Base-by-base conservation (phyloP, 2,113 vertebrate species). In the Nothoprocta perdicaria region DNA sequence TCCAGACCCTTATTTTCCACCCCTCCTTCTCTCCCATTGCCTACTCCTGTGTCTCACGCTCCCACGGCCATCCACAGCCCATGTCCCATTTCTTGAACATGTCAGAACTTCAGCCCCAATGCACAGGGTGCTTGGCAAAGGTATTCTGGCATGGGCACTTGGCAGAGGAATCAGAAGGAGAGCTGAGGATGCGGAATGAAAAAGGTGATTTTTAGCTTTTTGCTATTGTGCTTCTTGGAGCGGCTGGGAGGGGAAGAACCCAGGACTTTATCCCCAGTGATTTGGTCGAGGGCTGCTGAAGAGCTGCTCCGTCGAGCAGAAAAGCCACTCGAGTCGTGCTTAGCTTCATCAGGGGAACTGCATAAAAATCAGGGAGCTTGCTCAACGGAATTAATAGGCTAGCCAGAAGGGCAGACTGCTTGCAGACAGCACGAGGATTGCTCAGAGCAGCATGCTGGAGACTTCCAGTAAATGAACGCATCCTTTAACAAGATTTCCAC, bases 301-400 rank as follows among this genome's bases (percentile, higher is more conserved):
- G 90, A 90, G 68, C 86, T 89, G 90, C 61, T 93, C 73, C 88
- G 35, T 57, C 0, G 0, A 94, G 86, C 0, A 0, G 92, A 90
- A 96, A 93, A 94, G 79, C 76, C 94, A 85, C 90, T 95, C 62
- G 90, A 86, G 26, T 50, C 0, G 2, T 77, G 60, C 45, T 95
- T 93, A 85, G 85, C 90, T 94, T 94, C 90, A 93, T 96, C 85
- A 91, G 90, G 77, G 27, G 35, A 90, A 80, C 83, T 40, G 88
- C 90, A 77, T 16, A 80, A 77, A 95, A 94, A 95, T 91, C 68
- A 88, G 76, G 60, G 65, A 95, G 72, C 86, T 93, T 53, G 80
- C 90, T 95, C 65, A 50, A 80, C 89, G 45, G 83, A 89, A 93
- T 90, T 91, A 94, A 93, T 71, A 90, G 86, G 88, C 86, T 86